Evolutionary conservation across 1,140 invertebrate species (phyloP), one percentile per base, ranked within the genome.

Genomic region (Mesaphorura yosii): DNA sequence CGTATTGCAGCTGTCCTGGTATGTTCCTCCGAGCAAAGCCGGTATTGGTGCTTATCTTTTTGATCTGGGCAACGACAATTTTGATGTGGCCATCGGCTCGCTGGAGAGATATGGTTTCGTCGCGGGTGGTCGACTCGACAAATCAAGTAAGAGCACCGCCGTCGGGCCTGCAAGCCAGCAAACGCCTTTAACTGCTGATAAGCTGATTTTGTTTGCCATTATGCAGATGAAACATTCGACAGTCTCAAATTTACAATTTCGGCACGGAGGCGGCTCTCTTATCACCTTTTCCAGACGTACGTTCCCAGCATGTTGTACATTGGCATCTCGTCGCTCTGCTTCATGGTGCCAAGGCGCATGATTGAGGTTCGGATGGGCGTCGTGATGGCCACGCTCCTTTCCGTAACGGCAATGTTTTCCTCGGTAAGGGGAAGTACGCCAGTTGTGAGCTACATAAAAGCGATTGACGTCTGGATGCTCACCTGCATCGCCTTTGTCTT

Each of bases 361-460:
- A n/a, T n/a, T n/a, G n/a, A n/a, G n/a, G n/a, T n/a, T n/a, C n/a
- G n/a, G n/a, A n/a, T n/a, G n/a, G n/a, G n/a, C n/a, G n/a, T n/a
- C n/a, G n/a, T n/a, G n/a, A n/a, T n/a, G n/a, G n/a, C n/a, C n/a
- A n/a, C n/a, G n/a, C 44, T 46, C 17, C 23, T 46, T 4, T 26
- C 44, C 5, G 22, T 46, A 12, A 46, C 44, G 15, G 7, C 19
- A 12, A 46, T 46, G 44, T 46, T 46, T 22, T 14, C 44, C 4
- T 5, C 44, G 6, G 44, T 39, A 12, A 54, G 52, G 41, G 52
- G 48, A 48, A 48, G 31, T 19, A 54, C 52, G 1, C 52, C 52
- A 10, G 42, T 54, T 6, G 45, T 48, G 3, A 54, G 52, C 23
- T 54, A 54, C 19, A 28, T 48, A 12, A 54, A 54, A 38, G 47